These are phyloP conservation scores for Elymnias hypermnestra DNA, from an alignment of 1,140 invertebrate species.

Conservation along the genomic window DNA sequence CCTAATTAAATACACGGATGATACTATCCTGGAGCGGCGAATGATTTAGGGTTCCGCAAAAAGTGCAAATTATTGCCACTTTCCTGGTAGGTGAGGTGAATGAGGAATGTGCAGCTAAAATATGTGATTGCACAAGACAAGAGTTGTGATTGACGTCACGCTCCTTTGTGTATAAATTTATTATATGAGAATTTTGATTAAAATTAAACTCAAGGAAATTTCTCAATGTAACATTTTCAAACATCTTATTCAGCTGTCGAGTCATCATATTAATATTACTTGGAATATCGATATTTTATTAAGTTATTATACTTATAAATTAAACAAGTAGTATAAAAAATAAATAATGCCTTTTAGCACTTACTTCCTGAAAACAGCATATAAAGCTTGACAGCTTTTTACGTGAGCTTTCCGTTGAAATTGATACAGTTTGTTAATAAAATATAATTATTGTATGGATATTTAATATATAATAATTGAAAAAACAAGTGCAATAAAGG, in stretches of 20 bases:
- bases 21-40: conserved; percentile 42
- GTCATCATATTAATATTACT: too few relatives aligned
- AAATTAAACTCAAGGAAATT: conserved; percentile 3
- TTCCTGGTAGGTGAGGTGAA: conserved; percentile 34
- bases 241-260: background rate
- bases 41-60: conserved; percentile 62
- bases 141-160: conserved; percentile 16
- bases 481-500: too few relatives aligned
- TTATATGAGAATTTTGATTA: background rate
- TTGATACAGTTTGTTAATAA: too few relatives aligned
- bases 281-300: too few relatives aligned
- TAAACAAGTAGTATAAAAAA: too few relatives aligned
- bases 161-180: conserved; percentile 3
- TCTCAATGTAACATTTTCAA: conserved; percentile 1
- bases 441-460: too few relatives aligned
- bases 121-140: conserved; percentile 12
- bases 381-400: too few relatives aligned
- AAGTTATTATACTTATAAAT: too few relatives aligned
- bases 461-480: too few relatives aligned
- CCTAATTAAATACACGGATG: conserved; percentile 57
- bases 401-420: too few relatives aligned
- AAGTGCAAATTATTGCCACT: conserved; percentile 53
- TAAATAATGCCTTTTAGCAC: too few relatives aligned
- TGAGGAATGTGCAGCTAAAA: conserved; percentile 5
- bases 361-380: too few relatives aligned